These are phyloP conservation scores for Periplaneta americana DNA, from an alignment of 1,140 invertebrate species.

Conservation along the genomic window DNA sequence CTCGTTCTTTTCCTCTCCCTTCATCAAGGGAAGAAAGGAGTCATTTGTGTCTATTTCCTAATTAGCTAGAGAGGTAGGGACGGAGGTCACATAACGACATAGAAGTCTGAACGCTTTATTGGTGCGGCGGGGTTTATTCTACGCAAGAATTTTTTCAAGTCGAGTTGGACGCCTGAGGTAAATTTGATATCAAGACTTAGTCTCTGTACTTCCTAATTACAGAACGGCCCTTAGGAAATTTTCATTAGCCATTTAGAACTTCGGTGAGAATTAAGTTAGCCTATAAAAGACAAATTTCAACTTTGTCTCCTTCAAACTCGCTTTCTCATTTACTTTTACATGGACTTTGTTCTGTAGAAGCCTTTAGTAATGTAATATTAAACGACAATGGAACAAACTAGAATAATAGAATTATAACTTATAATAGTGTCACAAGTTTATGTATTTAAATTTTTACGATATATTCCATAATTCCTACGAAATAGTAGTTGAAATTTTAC, in stretches of 20 bases:
- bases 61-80: background rate
- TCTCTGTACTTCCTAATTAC: background rate
- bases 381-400: no score
- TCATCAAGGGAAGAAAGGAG: background rate
- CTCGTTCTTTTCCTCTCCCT: background rate
- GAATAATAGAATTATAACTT: no score
- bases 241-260: background rate
- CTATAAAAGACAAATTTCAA: background rate
- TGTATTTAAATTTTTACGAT: no score
- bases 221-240: background rate
- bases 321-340: background rate
- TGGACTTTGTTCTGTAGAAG: background rate
- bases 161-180: background rate
- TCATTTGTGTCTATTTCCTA: background rate
- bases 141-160: background rate
- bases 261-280: background rate
- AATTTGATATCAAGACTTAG: background rate
- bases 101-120: background rate
- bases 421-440: no score
- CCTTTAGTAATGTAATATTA: no score
- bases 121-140: background rate
- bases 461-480: no score
- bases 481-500: no score
- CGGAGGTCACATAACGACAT: background rate
- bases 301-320: background rate